Evolutionary conservation across 2,888 invertebrate species (phyloP).

Genomic region (Morpho achilles): DNA sequence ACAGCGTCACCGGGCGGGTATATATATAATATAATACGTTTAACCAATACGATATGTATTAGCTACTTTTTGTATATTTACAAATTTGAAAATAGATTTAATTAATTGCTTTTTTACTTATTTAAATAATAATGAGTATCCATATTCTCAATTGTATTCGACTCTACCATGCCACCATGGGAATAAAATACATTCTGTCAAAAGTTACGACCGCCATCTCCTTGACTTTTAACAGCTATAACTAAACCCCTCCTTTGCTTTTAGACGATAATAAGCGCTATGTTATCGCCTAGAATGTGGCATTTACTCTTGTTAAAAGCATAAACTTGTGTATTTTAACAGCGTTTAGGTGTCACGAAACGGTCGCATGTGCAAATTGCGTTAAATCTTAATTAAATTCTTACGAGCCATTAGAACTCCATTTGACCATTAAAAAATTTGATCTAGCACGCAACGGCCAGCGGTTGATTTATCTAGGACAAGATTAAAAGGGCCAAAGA

Average conservation of each 20-base stretch:
- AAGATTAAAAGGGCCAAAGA: slow-evolving; percentile 38
- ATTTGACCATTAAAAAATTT: slow-evolving; percentile 66
- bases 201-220: neutral
- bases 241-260: slow-evolving; percentile 5
- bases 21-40: too few relatives aligned
- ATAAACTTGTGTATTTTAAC: slow-evolving; percentile 20
- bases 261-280: slow-evolving; percentile 26
- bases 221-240: slow-evolving; percentile 3
- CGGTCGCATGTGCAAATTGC: slow-evolving; percentile 51
- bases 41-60: too few relatives aligned
- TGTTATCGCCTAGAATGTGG: slow-evolving; percentile 14
- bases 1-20: too few relatives aligned
- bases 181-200: too few relatives aligned
- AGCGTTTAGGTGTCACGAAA: slow-evolving; percentile 34
- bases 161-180: too few relatives aligned
- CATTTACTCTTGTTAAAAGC: slow-evolving; percentile 7
- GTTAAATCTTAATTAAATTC: slow-evolving; percentile 72
- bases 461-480: slow-evolving; percentile 34
- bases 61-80: too few relatives aligned
- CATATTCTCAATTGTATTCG: too few relatives aligned
- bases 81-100: too few relatives aligned
- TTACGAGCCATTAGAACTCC: slow-evolving; percentile 65
- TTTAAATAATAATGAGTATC: too few relatives aligned
- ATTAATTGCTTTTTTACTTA: too few relatives aligned
- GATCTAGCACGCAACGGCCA: slow-evolving; percentile 63